phyloP scores from a whole-genome alignment of 2,113 vertebrate species.

The Gallinago undulata region DNA sequence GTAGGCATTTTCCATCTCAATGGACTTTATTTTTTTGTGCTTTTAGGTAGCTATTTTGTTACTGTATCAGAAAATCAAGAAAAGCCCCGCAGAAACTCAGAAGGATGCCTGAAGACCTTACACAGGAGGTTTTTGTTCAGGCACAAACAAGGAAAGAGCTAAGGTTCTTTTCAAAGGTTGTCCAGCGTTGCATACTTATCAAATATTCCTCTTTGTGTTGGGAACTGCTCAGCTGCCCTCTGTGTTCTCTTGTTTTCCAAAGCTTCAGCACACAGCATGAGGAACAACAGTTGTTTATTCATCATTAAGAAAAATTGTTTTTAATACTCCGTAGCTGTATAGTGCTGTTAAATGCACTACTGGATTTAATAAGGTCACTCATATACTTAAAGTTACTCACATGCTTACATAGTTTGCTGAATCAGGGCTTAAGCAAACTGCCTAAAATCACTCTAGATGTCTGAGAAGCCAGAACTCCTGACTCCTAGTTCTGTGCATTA shows the following conservation, averaged over 20 bases:
- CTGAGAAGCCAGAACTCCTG: constrained; percentile 35
- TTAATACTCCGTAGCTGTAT: not conserved
- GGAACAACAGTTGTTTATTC: constrained; percentile 1
- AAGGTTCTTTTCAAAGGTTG: not conserved
- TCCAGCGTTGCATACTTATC: not conserved
- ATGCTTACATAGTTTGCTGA: constrained; percentile 53
- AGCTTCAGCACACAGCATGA: not conserved
- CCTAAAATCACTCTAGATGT: constrained; percentile 19
- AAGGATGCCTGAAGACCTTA: not conserved
- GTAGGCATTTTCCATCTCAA: constrained; percentile 6
- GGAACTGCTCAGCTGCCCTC: not conserved
- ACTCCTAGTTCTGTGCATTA: constrained; percentile 55
- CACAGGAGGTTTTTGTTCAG: not conserved
- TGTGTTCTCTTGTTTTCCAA: not conserved
- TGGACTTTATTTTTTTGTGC: not conserved
- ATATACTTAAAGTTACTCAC: not conserved
- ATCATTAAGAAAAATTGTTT: constrained; percentile 11
- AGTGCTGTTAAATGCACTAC: not conserved
- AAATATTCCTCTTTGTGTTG: not conserved
- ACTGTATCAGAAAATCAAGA: not conserved
- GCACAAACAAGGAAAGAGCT: not conserved
- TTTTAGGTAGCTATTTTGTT: constrained; percentile 1
- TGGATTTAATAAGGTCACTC: constrained; percentile 10
- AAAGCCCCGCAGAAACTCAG: not conserved
- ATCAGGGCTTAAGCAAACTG: constrained; percentile 45